A percentile compares a stretch with the other conserved stretches of the same genome.
Evolutionary conservation across 1,140 invertebrate genomes (phyloP).

Genomic region (Tenebrio molitor): DNA sequence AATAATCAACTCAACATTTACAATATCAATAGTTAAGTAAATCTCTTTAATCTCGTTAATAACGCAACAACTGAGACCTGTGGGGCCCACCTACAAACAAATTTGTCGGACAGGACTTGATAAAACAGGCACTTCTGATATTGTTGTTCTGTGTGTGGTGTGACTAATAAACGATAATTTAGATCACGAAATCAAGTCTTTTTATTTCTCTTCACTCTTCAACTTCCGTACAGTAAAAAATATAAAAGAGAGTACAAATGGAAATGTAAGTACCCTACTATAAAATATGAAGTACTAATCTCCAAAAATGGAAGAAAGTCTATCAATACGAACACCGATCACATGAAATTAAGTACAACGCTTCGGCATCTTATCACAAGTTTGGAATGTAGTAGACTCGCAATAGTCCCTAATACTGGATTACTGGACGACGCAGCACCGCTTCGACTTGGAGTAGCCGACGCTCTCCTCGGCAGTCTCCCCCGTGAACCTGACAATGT

Average conservation of each 20-base stretch:
- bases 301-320: conserved; percentile 28
- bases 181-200: conserved; percentile 12
- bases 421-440: conserved; percentile 71
- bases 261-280: conserved; percentile 16
- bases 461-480: conserved; percentile 77
- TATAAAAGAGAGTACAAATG: conserved; percentile 34
- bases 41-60: neutral
- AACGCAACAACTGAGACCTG: neutral
- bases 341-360: conserved; percentile 32
- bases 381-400: conserved; percentile 28
- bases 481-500: conserved; percentile 75
- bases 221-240: conserved; percentile 6
- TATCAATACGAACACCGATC: conserved; percentile 35
- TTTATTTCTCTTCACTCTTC: neutral
- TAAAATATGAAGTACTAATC: conserved; percentile 26
- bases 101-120: neutral
- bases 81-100: neutral
- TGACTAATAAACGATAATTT: neutral
- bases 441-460: conserved; percentile 73
- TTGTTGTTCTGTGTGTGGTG: neutral
- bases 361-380: conserved; percentile 31
- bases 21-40: conserved; percentile 12
- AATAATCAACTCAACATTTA: too few species aligned
- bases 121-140: conserved; percentile 33
- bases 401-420: conserved; percentile 10